Percentiles rank a stretch among this genome's conserved stretches.
phyloP scores from a whole-genome alignment of 2,113 vertebrate genomes.

The Phrynocephalus versicolor region DNA sequence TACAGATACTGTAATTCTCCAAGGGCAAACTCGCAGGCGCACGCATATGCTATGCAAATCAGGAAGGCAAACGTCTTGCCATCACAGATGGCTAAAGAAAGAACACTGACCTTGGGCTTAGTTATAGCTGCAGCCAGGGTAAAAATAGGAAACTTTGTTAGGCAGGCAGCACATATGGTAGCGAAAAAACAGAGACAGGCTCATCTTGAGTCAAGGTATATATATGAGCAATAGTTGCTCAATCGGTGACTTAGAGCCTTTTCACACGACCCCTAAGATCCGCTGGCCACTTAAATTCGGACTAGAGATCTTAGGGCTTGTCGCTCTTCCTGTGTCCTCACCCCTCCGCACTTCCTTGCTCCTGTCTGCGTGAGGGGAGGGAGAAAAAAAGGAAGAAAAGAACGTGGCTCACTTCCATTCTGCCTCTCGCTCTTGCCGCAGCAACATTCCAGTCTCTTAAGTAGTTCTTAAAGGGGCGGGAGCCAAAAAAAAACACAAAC shows the following conservation, averaged over 20 bases:
- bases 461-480: no score
- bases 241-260: background rate
- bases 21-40: constrained; percentile 44
- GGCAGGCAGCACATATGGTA: constrained; percentile 34
- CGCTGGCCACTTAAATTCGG: no score
- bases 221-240: background rate
- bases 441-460: no score
- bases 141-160: constrained; percentile 66
- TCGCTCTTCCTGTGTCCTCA: no score
- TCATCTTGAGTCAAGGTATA: background rate
- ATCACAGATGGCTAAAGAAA: constrained; percentile 37
- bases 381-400: no score
- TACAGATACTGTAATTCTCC: constrained; percentile 58
- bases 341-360: no score
- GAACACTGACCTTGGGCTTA: constrained; percentile 62
- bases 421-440: no score
- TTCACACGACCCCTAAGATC: no score
- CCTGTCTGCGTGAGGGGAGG: no score
- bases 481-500: no score
- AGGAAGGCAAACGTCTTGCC: constrained; percentile 63
- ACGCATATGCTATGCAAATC: constrained; percentile 63
- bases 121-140: constrained; percentile 66
- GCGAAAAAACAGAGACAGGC: background rate
- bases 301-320: no score
- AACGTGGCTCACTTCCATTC: no score